Percentiles rank a stretch among this genome's conserved stretches.
These are phyloP conservation scores for Zaprionus ornatus DNA, from an alignment of 1,140 invertebrate species.

Conservation along the genomic window DNA sequence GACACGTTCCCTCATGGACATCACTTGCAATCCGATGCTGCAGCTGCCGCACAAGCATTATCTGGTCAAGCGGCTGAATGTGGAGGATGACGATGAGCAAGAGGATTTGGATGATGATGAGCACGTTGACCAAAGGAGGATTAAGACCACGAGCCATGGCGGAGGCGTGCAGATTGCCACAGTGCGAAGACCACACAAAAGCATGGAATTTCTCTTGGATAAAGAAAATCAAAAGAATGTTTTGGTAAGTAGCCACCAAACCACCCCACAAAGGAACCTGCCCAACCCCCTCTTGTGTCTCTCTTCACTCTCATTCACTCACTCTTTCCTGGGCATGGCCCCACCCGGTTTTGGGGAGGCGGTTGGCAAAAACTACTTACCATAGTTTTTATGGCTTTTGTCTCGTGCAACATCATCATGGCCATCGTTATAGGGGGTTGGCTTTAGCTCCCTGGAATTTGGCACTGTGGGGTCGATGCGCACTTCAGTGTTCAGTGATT, in stretches of 20 bases:
- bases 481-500: background rate
- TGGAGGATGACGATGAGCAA: slow-evolving; percentile 31
- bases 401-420: slow-evolving; percentile 46
- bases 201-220: slow-evolving; percentile 96
- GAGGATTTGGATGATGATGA: slow-evolving; percentile 32
- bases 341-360: background rate
- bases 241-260: slow-evolving; percentile 86
- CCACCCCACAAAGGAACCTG: background rate
- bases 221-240: slow-evolving; percentile 92
- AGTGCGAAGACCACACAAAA: slow-evolving; percentile 90
- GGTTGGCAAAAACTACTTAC: slow-evolving; percentile 42
- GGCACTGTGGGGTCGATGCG: background rate
- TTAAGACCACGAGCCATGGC: slow-evolving; percentile 45
- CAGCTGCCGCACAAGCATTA: slow-evolving; percentile 72
- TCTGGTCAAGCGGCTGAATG: slow-evolving; percentile 67
- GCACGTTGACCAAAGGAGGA: slow-evolving; percentile 24
- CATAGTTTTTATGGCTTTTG: slow-evolving; percentile 65
- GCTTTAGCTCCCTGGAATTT: background rate
- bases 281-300: background rate
- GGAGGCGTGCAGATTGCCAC: slow-evolving; percentile 60
- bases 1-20: slow-evolving; percentile 91
- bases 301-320: background rate
- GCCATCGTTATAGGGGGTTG: slow-evolving; percentile 10
- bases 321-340: background rate
- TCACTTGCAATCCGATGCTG: slow-evolving; percentile 86